Conservation (phyloP, 1,140 invertebrate species). For the Zaprionus capensis region DNA sequence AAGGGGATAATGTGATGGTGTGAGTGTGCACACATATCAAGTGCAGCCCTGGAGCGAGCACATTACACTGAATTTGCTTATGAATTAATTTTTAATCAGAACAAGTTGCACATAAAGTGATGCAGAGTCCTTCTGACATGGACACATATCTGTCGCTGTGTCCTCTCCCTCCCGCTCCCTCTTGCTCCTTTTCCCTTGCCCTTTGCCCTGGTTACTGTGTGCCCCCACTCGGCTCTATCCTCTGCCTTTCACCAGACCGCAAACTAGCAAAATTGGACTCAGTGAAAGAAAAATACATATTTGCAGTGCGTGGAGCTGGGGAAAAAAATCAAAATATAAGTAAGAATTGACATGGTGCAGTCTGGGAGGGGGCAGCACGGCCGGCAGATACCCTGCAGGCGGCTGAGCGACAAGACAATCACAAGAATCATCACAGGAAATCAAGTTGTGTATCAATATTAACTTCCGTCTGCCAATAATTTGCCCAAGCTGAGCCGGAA, state of each 20-base stretch:
- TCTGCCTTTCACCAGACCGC: background rate
- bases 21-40: background rate
- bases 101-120: constrained; percentile 37
- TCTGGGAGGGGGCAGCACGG: background rate
- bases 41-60: constrained; percentile 2
- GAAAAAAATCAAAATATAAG: constrained; percentile 7
- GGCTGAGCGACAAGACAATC: background rate
- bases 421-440: background rate
- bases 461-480: background rate
- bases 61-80: constrained; percentile 39
- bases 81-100: constrained; percentile 73
- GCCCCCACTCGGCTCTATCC: background rate
- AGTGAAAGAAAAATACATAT: constrained; percentile 70
- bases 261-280: constrained; percentile 72
- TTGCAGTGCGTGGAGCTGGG: constrained; percentile 60
- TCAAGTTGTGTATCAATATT: background rate
- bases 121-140: background rate
- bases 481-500: background rate
- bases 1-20: background rate
- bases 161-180: background rate
- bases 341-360: background rate
- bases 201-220: too few relatives aligned
- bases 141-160: background rate
- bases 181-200: background rate
- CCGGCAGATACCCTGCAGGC: background rate